These are phyloP conservation scores for Ophthalmolycus amberensis DNA, from an alignment of 2,113 vertebrate genomes.

Conservation along the genomic window DNA sequence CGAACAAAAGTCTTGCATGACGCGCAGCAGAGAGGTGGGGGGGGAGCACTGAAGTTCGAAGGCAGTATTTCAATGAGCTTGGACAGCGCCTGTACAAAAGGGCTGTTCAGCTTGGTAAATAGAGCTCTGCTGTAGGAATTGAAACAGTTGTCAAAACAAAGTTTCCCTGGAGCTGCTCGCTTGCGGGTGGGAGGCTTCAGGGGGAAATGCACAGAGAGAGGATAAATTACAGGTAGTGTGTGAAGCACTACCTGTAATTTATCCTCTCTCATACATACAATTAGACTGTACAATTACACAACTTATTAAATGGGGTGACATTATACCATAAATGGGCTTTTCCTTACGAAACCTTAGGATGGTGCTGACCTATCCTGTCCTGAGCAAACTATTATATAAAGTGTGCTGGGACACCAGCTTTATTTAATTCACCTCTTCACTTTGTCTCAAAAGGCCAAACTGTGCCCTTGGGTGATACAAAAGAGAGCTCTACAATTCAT, in stretches of 20 bases:
- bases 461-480: neutral
- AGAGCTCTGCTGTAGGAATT: constrained; percentile 14
- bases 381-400: constrained; percentile 27
- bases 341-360: constrained; percentile 4
- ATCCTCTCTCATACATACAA: neutral
- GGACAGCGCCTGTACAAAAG: constrained; percentile 34
- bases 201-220: neutral
- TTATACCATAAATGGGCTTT: constrained; percentile 9
- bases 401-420: constrained; percentile 19
- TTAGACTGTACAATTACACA: constrained; percentile 17
- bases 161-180: constrained; percentile 20
- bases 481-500: constrained; percentile 46
- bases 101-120: constrained; percentile 22
- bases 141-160: constrained; percentile 57
- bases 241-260: too few species aligned
- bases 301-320: constrained; percentile 36
- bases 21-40: neutral
- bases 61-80: constrained; percentile 31
- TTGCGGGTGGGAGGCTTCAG: constrained; percentile 12
- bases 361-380: constrained; percentile 11
- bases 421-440: constrained; percentile 49
- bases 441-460: constrained; percentile 34
- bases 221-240: neutral
- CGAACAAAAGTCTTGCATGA: constrained; percentile 11
- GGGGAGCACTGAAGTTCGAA: constrained; percentile 43